Conservation (phyloP, 2,797 vertebrate species). For the Notoglanidium macrostoma region DNA sequence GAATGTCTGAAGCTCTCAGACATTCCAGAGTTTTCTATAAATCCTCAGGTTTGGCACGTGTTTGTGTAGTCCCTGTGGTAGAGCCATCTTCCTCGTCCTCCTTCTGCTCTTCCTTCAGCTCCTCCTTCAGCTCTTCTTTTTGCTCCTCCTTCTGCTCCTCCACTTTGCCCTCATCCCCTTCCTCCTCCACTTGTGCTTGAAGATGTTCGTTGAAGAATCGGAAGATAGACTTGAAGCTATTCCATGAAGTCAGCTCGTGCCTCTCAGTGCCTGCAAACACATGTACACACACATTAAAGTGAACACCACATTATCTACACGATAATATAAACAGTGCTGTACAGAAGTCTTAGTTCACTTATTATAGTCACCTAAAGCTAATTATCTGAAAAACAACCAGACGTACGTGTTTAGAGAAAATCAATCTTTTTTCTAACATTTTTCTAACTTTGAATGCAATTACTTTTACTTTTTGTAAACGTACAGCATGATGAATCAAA, state of each 20-base stretch:
- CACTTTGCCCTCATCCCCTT: slow-evolving; percentile 63
- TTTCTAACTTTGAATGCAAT: not conserved
- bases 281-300: not conserved
- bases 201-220: slow-evolving; percentile 84
- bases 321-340: not conserved
- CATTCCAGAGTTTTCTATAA: slow-evolving; percentile 68
- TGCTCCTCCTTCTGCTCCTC: slow-evolving; percentile 60
- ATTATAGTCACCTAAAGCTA: not conserved
- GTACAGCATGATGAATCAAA: not conserved
- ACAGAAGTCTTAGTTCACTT: not conserved
- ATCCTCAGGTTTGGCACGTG: slow-evolving; percentile 88
- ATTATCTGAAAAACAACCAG: not conserved
- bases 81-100: slow-evolving; percentile 67
- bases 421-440: not conserved
- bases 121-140: slow-evolving; percentile 48
- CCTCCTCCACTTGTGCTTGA: slow-evolving; percentile 69
- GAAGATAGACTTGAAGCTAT: slow-evolving; percentile 92
- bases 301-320: not conserved
- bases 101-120: slow-evolving; percentile 68
- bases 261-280: slow-evolving; percentile 85
- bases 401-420: not conserved
- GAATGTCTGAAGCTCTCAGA: slow-evolving; percentile 15
- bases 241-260: slow-evolving; percentile 96
- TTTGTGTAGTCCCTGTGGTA: slow-evolving; percentile 78
- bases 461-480: not conserved